Percentiles rank a stretch among this genome's conserved stretches.
Conservation (phyloP, 2,113 vertebrate species). For the Tenebrosternarchus preto region DNA sequence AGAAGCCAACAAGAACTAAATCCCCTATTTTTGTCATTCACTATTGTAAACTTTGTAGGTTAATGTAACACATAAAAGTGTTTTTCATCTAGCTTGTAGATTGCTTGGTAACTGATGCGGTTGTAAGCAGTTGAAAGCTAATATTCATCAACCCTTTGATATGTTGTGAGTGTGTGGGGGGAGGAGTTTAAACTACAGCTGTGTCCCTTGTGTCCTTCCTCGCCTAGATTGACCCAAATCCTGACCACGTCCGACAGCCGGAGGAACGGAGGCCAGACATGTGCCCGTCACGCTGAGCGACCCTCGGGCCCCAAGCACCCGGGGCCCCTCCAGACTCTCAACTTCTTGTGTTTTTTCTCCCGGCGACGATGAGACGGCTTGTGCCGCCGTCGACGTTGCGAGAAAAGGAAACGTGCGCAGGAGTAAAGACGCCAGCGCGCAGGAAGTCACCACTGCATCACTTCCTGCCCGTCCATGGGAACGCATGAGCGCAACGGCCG, state of each 20-base stretch:
- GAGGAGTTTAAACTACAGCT: slow-evolving; percentile 47
- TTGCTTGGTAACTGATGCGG: not conserved
- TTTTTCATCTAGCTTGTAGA: too few species aligned
- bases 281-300: slow-evolving; percentile 91
- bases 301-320: slow-evolving; percentile 28
- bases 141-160: not conserved
- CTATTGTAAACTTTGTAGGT: not conserved
- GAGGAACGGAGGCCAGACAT: slow-evolving; percentile 82
- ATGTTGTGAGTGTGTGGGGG: not conserved
- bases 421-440: slow-evolving; percentile 30
- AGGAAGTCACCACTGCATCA: slow-evolving; percentile 67
- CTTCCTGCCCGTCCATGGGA: slow-evolving; percentile 70
- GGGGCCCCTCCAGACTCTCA: slow-evolving; percentile 46
- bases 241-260: slow-evolving; percentile 79
- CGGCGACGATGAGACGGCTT: slow-evolving; percentile 58
- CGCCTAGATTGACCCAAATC: slow-evolving; percentile 94
- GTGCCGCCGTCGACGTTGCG: slow-evolving; percentile 69
- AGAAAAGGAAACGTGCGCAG: slow-evolving; percentile 59
- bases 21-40: not conserved
- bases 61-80: not conserved
- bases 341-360: slow-evolving; percentile 70
- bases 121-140: not conserved
- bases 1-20: not conserved
- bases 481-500: slow-evolving; percentile 64
- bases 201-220: slow-evolving; percentile 1